phyloP scores from a whole-genome alignment of 2,113 vertebrate species.

The Scartelaos histophorus region DNA sequence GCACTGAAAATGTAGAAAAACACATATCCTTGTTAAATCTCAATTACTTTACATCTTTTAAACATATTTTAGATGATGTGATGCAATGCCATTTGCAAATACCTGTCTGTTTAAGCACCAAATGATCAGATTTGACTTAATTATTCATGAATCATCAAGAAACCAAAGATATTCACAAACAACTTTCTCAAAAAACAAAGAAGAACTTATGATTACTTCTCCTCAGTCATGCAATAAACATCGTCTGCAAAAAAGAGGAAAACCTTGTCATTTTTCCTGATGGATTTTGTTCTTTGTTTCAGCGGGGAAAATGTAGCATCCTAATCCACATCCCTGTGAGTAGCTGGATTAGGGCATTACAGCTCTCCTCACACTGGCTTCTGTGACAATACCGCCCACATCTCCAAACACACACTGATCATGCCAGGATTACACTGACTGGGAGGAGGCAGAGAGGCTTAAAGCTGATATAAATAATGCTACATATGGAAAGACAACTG shows the following conservation, averaged over 20 bases:
- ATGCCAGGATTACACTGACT: slow-evolving; percentile 59
- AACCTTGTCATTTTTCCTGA: slow-evolving; percentile 48
- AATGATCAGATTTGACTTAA: no score
- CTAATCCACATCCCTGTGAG: slow-evolving; percentile 73
- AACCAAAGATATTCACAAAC: neutral
- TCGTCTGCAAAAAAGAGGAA: slow-evolving; percentile 47
- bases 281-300: slow-evolving; percentile 65
- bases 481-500: slow-evolving; percentile 27
- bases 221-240: slow-evolving; percentile 33
- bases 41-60: no score
- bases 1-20: no score
- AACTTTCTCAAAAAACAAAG: slow-evolving; percentile 21
- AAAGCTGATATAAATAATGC: slow-evolving; percentile 44
- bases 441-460: slow-evolving; percentile 26
- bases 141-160: no score
- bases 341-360: slow-evolving; percentile 70
- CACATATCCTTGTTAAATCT: no score
- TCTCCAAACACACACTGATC: slow-evolving; percentile 58
- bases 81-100: no score
- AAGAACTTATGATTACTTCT: slow-evolving; percentile 3
- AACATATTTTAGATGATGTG: neutral
- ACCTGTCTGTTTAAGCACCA: no score
- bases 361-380: slow-evolving; percentile 44
- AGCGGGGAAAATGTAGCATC: slow-evolving; percentile 25
- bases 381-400: slow-evolving; percentile 57